Evolutionary conservation across 1,140 invertebrate species (phyloP).

Genomic region (Periplaneta americana): DNA sequence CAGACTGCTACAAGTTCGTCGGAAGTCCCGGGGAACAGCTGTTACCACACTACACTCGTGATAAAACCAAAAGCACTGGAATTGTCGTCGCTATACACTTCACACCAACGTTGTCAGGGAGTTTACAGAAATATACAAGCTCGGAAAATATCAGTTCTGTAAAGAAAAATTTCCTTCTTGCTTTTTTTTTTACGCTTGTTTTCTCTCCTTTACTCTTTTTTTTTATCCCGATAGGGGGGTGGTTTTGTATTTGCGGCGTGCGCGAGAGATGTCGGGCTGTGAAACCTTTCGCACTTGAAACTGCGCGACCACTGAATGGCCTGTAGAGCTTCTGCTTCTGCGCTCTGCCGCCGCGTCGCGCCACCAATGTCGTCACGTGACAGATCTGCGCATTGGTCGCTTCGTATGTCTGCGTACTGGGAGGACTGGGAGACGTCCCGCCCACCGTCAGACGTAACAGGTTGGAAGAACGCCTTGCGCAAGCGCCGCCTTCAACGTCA

Average conservation of each 20-base stretch:
- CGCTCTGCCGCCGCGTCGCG: neutral
- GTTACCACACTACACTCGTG: neutral
- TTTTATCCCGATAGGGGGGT: neutral
- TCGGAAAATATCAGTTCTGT: neutral
- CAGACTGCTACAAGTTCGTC: no score
- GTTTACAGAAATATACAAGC: neutral
- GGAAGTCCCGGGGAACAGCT: neutral
- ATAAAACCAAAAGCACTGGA: neutral
- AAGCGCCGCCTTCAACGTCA: neutral
- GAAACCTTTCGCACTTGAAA: neutral
- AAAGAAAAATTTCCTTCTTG: neutral
- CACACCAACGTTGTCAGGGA: neutral
- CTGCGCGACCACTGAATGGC: neutral
- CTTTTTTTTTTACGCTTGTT: neutral
- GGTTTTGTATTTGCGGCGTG: neutral
- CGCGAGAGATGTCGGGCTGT: neutral
- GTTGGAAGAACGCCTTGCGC: neutral
- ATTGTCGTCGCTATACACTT: neutral
- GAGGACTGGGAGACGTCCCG: neutral
- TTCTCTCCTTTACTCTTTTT: no score
- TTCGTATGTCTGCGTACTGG: neutral
- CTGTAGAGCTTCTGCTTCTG: neutral
- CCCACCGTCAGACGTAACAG: neutral
- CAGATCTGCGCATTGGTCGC: neutral
- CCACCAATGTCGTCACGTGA: neutral